These are phyloP conservation scores for Gymnoscelis rufifasciata DNA, from an alignment of 2,888 invertebrate species.

Conservation along the genomic window DNA sequence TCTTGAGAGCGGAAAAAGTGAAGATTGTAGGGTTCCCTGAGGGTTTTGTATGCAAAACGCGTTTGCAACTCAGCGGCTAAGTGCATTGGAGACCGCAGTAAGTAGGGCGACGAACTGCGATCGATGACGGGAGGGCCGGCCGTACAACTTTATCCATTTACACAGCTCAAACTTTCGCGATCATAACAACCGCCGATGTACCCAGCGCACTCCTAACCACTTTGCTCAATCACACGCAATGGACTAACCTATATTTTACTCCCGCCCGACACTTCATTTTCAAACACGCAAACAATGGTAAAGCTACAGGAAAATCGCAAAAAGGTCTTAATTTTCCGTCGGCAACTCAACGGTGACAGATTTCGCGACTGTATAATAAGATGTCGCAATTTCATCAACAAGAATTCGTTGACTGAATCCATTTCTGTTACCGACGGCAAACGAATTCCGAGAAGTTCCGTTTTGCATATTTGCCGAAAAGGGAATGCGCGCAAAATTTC, in stretches of 20 bases:
- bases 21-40: constrained; percentile 23
- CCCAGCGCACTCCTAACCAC: constrained; percentile 25
- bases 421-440: constrained; percentile 25
- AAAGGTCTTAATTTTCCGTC: constrained; percentile 1
- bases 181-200: constrained; percentile 51
- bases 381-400: constrained; percentile 27
- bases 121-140: constrained; percentile 70
- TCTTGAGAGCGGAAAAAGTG: constrained; percentile 19
- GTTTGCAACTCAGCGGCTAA: constrained; percentile 57
- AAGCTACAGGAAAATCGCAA: constrained; percentile 8
- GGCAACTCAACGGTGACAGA: constrained; percentile 17
- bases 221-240: constrained; percentile 15
- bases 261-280: constrained; percentile 7
- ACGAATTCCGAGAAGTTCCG: constrained; percentile 22
- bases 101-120: constrained; percentile 78
- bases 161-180: constrained; percentile 70
- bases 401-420: constrained; percentile 26
- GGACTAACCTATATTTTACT: not conserved
- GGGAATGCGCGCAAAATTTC: constrained; percentile 42
- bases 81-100: constrained; percentile 69
- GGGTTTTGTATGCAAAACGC: constrained; percentile 44
- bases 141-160: constrained; percentile 73
- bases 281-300: constrained; percentile 3
- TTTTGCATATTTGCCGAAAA: constrained; percentile 43
- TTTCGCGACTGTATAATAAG: constrained; percentile 21